Base-by-base conservation (phyloP, 2,113 vertebrate genomes). In the Neolamprologus caudopunctatus region DNA sequence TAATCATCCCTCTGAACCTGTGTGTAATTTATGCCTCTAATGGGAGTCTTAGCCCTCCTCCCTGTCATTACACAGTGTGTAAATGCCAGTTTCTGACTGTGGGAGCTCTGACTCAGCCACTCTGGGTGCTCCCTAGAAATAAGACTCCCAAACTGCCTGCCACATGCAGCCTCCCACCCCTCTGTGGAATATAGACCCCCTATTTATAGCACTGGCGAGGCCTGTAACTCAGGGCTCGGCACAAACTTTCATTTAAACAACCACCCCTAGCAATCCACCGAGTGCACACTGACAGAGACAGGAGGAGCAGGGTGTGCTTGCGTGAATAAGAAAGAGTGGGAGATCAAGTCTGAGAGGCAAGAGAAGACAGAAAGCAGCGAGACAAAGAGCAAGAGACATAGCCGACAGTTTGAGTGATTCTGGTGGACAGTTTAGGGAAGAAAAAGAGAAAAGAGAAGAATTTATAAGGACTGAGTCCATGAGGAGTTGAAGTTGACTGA, bases 141-240 rank as follows among this genome's bases (percentile, higher is more conserved):
- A 94, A 55, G 92, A 95, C 91, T 95, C 96, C 86, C 85, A 86
- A 53, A 45, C 91, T 91, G 91, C 78, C 87, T 37, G 91, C 94
- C 92, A 93, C 95, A 95, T 94, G 94, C 80, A 95, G 92, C 89
- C 93, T 94, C 95, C 95, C 96, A 95, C 95, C 94, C 95, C 88
- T 84, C 91, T 95, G 96, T 95, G 94, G 95, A 96, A 96, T 96
- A 96, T 94, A 95, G 94, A 93, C 93, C 94, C 92, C 93, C 95
- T 97, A 97, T 97, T 97, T 96, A 92, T 97, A 97, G 96, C 85
- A 11, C 87, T 92, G 92, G 92, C 85, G 12, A 90, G 95, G 94
- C 91, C 90, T 91, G 89, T 93, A 93, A 94, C 92, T 88, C 87
- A 87, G 91, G 92, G 91, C 91, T 94, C 55, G 86, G 88, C 91